Percentiles rank a stretch among this genome's conserved stretches.
Conservation (phyloP, 1,140 invertebrate species). For the Drosophila pseudoobscura region DNA sequence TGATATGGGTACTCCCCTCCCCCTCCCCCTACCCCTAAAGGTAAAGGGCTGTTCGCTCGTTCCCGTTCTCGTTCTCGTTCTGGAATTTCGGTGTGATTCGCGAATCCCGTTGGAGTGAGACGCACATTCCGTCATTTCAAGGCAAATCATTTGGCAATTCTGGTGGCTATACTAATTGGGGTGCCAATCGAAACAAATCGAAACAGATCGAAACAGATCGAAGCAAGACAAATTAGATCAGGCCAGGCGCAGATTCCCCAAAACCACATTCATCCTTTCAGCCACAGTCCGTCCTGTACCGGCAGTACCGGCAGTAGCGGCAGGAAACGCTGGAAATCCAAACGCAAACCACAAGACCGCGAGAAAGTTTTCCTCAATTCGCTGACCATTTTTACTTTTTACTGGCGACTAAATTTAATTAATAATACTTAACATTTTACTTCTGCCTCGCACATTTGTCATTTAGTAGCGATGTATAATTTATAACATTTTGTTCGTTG, state of each 20-base stretch:
- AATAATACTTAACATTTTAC: constrained; percentile 48
- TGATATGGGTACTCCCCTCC: not conserved
- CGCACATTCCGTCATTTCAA: constrained; percentile 21
- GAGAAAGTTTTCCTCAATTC: constrained; percentile 10
- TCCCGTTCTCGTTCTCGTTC: not conserved
- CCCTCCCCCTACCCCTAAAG: not conserved
- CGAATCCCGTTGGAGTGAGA: constrained; percentile 14
- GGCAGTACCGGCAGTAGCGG: no score
- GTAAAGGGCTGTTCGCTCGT: not conserved
- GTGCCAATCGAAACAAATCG: constrained; percentile 43
- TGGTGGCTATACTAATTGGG: constrained; percentile 34
- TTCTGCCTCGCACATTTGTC: constrained; percentile 41
- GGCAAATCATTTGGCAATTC: constrained; percentile 29
- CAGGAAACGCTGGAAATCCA: no score
- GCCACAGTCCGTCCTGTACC: no score
- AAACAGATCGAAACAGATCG: constrained; percentile 34
- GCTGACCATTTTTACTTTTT: not conserved
- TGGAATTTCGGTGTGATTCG: constrained; percentile 16
- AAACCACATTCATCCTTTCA: no score
- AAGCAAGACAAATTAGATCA: constrained; percentile 6
- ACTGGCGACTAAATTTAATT: constrained; percentile 27
- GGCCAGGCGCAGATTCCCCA: not conserved
- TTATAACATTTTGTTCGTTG: constrained; percentile 61
- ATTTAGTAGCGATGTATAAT: constrained; percentile 46
- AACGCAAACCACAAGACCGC: not conserved